Evolutionary conservation across 2,888 invertebrate species (phyloP).

Genomic region (Chloromyia formosa): DNA sequence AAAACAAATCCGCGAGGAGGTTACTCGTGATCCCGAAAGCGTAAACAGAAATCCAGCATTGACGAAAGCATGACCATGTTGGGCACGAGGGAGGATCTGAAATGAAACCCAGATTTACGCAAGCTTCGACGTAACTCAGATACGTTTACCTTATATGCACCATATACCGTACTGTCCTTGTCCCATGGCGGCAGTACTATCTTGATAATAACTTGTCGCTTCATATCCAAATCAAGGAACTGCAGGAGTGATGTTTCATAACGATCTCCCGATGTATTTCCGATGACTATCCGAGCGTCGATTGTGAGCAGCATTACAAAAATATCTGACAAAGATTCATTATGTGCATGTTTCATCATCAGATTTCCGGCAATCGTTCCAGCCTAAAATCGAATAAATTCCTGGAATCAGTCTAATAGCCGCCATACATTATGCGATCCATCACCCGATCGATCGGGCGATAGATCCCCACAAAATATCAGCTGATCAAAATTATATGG

Average conservation of each 20-base stretch:
- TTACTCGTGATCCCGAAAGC: constrained; percentile 59
- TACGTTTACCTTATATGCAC: constrained; percentile 58
- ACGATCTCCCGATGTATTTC: constrained; percentile 65
- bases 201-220: constrained; percentile 69
- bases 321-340: constrained; percentile 73
- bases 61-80: constrained; percentile 76
- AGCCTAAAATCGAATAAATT: too few relatives aligned
- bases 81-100: constrained; percentile 72
- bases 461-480: too few relatives aligned
- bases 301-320: constrained; percentile 63
- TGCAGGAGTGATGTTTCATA: constrained; percentile 64
- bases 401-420: too few relatives aligned
- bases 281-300: constrained; percentile 58
- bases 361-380: constrained; percentile 74
- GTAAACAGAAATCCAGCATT: constrained; percentile 75
- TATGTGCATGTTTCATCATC: constrained; percentile 71
- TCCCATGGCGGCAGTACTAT: constrained; percentile 65
- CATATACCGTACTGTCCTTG: constrained; percentile 63
- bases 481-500: too few relatives aligned
- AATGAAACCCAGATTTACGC: constrained; percentile 52
- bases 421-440: too few relatives aligned
- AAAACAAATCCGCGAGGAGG: constrained; percentile 66
- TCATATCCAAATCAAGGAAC: constrained; percentile 68
- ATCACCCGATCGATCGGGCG: too few relatives aligned
- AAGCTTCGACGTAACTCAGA: too few relatives aligned